A percentile compares a stretch with the other conserved stretches of the same genome.
Conservation (phyloP, 1,140 invertebrate genomes). For the Plectrocnemia conspersa region DNA sequence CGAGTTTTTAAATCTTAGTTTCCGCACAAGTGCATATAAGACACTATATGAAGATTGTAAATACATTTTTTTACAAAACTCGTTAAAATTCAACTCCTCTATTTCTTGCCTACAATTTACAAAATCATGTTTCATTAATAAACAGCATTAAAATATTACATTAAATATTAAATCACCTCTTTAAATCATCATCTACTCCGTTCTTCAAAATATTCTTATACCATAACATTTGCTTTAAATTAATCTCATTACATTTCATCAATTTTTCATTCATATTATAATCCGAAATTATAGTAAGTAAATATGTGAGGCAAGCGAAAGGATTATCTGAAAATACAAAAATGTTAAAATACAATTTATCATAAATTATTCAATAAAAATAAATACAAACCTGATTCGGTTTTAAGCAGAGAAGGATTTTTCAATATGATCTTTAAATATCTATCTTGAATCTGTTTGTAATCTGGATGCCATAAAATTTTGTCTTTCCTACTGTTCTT, state of each 20-base stretch:
- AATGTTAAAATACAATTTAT: background rate
- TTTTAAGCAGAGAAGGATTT: constrained; percentile 8
- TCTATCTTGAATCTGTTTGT: constrained; percentile 9
- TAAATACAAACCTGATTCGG: constrained; percentile 8
- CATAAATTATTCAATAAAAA: constrained; percentile 2
- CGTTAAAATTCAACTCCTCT: too few species aligned
- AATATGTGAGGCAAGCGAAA: constrained; percentile 6
- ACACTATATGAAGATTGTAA: constrained; percentile 4
- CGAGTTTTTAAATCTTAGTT: background rate
- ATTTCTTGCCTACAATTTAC: background rate
- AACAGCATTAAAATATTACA: background rate
- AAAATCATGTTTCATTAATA: background rate
- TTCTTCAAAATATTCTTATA: background rate
- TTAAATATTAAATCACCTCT: background rate
- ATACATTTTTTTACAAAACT: too few species aligned
- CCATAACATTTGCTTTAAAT: background rate
- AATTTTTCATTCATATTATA: constrained; percentile 5
- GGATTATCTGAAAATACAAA: constrained; percentile 4
- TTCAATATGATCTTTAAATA: constrained; percentile 15
- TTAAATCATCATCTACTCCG: background rate
- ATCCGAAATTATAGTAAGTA: background rate
- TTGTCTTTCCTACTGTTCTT: constrained; percentile 8
- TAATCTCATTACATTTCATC: background rate
- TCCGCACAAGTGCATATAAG: background rate
- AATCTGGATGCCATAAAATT: constrained; percentile 8